Conservation (phyloP, 2,113 vertebrate species). For the Riparia riparia region DNA sequence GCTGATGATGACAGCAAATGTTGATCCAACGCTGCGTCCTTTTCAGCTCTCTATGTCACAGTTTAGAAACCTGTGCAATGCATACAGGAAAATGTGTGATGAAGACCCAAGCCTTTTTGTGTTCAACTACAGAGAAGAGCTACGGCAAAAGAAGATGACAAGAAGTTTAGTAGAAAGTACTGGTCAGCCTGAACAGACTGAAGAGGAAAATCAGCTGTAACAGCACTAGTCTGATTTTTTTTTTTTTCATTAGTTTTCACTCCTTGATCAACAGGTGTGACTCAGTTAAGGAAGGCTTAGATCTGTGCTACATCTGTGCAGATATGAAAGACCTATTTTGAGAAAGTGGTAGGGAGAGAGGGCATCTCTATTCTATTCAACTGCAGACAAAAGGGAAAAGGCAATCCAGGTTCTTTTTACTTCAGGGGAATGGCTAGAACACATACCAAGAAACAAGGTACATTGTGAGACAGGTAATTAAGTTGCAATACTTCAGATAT, state of each 20-base stretch:
- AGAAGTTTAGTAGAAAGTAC: background rate
- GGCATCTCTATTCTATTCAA: background rate
- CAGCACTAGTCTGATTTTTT: background rate
- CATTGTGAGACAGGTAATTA: background rate
- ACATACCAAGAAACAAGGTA: background rate
- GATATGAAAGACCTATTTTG: background rate
- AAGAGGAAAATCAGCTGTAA: background rate
- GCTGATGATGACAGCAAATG: slow-evolving; percentile 83
- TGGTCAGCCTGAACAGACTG: background rate
- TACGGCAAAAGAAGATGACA: slow-evolving; percentile 69
- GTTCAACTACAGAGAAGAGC: slow-evolving; percentile 90
- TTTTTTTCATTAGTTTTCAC: background rate
- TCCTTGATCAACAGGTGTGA: background rate
- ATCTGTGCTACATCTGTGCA: background rate
- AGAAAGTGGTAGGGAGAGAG: background rate
- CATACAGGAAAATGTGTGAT: slow-evolving; percentile 85
- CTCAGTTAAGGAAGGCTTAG: background rate
- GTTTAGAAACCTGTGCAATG: slow-evolving; percentile 83
- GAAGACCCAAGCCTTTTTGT: slow-evolving; percentile 79
- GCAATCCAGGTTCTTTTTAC: background rate
- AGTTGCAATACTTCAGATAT: background rate
- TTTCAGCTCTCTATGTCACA: slow-evolving; percentile 85
- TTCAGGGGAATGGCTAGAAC: background rate
- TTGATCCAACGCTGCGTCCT: slow-evolving; percentile 89
- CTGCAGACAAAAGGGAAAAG: background rate